Evolutionary conservation across 2,113 vertebrate species (phyloP).

Genomic region (Girardinichthys multiradiatus): DNA sequence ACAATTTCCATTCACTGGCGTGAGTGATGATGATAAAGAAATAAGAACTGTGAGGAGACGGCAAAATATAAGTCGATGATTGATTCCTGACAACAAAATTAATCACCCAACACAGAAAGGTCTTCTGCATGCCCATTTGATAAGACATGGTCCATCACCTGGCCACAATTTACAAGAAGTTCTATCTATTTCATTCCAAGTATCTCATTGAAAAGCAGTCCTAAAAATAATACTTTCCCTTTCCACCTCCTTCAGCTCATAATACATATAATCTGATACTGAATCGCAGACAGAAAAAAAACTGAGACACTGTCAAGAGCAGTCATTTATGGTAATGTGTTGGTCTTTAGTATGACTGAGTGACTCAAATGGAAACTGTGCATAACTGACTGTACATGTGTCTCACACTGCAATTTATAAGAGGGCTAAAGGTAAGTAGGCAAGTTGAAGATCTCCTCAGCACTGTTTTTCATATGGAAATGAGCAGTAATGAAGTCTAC

Average conservation of each 20-base stretch:
- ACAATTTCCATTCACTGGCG: constrained; percentile 15
- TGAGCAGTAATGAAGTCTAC: constrained; percentile 71
- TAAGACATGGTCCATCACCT: constrained; percentile 54
- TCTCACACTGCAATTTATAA: constrained; percentile 31
- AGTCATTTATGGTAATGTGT: constrained; percentile 59
- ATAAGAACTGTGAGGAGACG: constrained; percentile 12
- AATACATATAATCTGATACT: constrained; percentile 60
- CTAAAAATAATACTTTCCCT: constrained; percentile 33
- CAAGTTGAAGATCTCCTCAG: constrained; percentile 63
- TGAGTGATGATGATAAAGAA: constrained; percentile 3
- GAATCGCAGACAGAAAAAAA: constrained; percentile 53
- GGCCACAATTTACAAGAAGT: constrained; percentile 61
- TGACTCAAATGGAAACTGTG: background rate
- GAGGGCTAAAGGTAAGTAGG: constrained; percentile 55
- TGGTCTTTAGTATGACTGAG: constrained; percentile 12
- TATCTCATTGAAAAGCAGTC: constrained; percentile 62
- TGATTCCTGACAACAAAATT: constrained; percentile 70
- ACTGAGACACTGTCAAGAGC: constrained; percentile 48
- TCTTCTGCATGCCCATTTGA: constrained; percentile 58
- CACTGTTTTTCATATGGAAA: constrained; percentile 63
- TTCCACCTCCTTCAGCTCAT: constrained; percentile 11
- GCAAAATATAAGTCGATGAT: constrained; percentile 55
- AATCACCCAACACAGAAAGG: constrained; percentile 68
- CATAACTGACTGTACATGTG: background rate
- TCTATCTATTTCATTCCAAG: constrained; percentile 54